phyloP scores from a whole-genome alignment of 1,140 invertebrate species.

The Drosophila ercepeae region DNA sequence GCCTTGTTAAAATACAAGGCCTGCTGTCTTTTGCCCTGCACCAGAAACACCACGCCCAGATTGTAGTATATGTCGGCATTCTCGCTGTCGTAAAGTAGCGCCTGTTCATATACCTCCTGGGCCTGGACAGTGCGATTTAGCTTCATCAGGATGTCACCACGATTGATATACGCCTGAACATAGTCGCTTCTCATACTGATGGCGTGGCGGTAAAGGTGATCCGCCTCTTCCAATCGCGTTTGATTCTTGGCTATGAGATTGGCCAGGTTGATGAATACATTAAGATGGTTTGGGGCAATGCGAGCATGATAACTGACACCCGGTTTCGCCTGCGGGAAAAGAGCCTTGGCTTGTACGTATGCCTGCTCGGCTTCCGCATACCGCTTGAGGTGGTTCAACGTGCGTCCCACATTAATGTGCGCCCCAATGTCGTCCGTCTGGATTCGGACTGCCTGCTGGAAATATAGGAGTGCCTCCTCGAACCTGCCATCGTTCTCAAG shows the following conservation, averaged over 20 bases:
- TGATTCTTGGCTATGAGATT: slow-evolving; percentile 97
- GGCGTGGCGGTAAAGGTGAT: slow-evolving; percentile 95
- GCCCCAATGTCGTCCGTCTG: slow-evolving; percentile 98
- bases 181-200: slow-evolving; percentile 96
- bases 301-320: slow-evolving; percentile 97
- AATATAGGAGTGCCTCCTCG: slow-evolving; percentile 94
- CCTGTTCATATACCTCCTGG: slow-evolving; percentile 96
- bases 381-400: slow-evolving; percentile 95
- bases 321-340: slow-evolving; percentile 95
- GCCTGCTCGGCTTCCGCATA: slow-evolving; percentile 96
- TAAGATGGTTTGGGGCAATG: slow-evolving; percentile 97
- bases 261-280: slow-evolving; percentile 97
- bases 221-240: slow-evolving; percentile 95
- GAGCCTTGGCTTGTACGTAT: slow-evolving; percentile 94
- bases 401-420: slow-evolving; percentile 98
- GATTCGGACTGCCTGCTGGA: slow-evolving; percentile 95
- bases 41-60: slow-evolving; percentile 96
- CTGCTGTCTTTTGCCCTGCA: slow-evolving; percentile 95
- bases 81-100: slow-evolving; percentile 95
- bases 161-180: slow-evolving; percentile 96
- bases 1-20: slow-evolving; percentile 97
- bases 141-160: slow-evolving; percentile 97
- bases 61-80: slow-evolving; percentile 99
- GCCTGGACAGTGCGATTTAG: slow-evolving; percentile 97
- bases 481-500: slow-evolving; percentile 93